phyloP scores from a whole-genome alignment of 1,140 invertebrate genomes.

The Apis dorsata region DNA sequence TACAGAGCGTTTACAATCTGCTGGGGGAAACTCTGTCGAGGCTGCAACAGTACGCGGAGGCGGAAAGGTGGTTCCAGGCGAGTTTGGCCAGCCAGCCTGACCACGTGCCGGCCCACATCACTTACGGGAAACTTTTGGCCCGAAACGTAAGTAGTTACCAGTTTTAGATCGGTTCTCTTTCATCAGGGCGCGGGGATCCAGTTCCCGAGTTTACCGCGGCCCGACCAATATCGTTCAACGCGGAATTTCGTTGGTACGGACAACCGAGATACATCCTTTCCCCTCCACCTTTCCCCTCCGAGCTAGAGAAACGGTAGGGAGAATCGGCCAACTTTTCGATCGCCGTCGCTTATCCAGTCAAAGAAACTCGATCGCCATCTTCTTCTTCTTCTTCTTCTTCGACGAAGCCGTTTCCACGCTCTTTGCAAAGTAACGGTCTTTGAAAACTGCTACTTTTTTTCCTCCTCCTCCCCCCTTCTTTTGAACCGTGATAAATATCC shows the following conservation, averaged over 20 bases:
- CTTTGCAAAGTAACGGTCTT: not conserved
- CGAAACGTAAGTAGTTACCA: slow-evolving; percentile 88
- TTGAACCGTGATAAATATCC: not conserved
- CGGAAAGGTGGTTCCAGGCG: slow-evolving; percentile 91
- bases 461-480: not conserved
- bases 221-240: slow-evolving; percentile 30
- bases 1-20: slow-evolving; percentile 91
- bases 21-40: slow-evolving; percentile 92
- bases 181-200: slow-evolving; percentile 38
- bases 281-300: too few relatives aligned
- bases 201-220: slow-evolving; percentile 38
- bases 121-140: slow-evolving; percentile 93
- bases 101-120: slow-evolving; percentile 93
- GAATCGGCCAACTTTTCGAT: slow-evolving; percentile 23
- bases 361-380: not conserved
- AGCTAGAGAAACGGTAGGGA: not conserved
- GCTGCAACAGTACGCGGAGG: slow-evolving; percentile 88
- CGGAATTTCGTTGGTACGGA: slow-evolving; percentile 19
- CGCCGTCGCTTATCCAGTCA: not conserved
- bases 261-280: not conserved
- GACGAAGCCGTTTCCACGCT: not conserved
- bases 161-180: slow-evolving; percentile 58
- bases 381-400: not conserved
- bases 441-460: not conserved
- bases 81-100: slow-evolving; percentile 90